These are phyloP conservation scores for Oryzias celebensis DNA, from an alignment of 2,113 vertebrate species.

Conservation along the genomic window DNA sequence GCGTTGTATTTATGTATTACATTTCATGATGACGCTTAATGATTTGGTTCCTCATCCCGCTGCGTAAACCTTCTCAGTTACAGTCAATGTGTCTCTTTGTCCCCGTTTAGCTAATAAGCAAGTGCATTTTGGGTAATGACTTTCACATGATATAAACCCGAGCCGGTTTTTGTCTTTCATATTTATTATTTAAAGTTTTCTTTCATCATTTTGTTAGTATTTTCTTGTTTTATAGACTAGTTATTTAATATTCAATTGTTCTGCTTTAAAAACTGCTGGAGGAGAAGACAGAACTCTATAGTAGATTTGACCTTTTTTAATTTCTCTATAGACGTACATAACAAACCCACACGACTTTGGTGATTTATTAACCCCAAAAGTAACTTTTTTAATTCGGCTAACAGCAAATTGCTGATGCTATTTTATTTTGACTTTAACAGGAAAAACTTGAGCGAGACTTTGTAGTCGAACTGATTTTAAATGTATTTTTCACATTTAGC, in stretches of 20 bases:
- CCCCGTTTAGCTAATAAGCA: no score
- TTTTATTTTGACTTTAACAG: neutral
- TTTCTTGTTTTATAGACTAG: neutral
- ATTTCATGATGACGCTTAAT: no score
- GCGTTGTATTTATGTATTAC: neutral
- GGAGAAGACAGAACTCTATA: neutral
- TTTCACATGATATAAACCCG: no score
- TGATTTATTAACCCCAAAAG: fast-evolving
- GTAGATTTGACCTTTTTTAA: neutral
- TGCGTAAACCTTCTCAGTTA: no score
- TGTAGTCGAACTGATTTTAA: no score
- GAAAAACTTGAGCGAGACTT: no score
- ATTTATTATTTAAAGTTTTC: neutral
- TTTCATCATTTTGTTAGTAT: neutral
- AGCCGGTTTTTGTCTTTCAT: no score
- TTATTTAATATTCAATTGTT: neutral
- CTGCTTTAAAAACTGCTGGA: no score
- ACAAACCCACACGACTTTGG: neutral
- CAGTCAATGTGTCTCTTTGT: no score
- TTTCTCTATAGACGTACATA: fast-evolving
- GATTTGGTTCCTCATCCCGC: no score
- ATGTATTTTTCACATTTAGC: no score
- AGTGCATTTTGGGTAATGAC: no score
- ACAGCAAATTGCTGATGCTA: fast-evolving
- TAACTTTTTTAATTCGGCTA: neutral